Evolutionary conservation across 2,797 vertebrate genomes (phyloP), one percentile per base, ranked within the genome.

Genomic region (Petrocephalus schoutedeni): DNA sequence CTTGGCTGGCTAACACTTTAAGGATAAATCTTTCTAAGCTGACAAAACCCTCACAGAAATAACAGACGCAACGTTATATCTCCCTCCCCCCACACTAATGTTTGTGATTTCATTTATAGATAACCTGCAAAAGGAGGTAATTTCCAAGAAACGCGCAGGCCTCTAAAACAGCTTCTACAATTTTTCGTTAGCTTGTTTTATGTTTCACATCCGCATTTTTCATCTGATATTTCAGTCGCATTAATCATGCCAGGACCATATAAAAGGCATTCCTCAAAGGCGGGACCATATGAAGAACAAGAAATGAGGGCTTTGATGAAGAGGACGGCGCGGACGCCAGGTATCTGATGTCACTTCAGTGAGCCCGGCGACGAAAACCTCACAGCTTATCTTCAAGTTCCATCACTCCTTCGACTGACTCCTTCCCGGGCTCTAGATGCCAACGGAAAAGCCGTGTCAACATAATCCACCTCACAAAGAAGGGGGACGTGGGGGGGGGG

Each of bases 251-350:
- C 45, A 71, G 28, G 64, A 71, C 19, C 23, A 12, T 36, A 59
- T 86, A n/a, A 58, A 59, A 59, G 84, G 56, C 54, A 36, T 86
- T 86, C 32, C 84, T 49, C 71, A 58, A 86, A 59, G 53, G 10
- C 10, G 84, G 56, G 16, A 19, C 54, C 21, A 32, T 41, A 59
- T 36, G 56, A 49, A 49, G 36, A 41, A 12, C 14, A 8, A 86
- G 21, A 86, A 86, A 58, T 19, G 19, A 41, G 32, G 28, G 23
- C 16, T 59, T 45, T 86, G 36, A 86, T 58, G 84, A 86, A 86
- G 59, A 59, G 23, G 82, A 56, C 10, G 82, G 10, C 10, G n/a
- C 14, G 16, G n/a, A 84, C 10, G 51, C 0, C 51, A 12, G 21
- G 21, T 54, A 51, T 84, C 82, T 84, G 82, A 54, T 84, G 51